phyloP scores from a whole-genome alignment of 2,797 vertebrate genomes.

The Phylloscopus collybita region DNA sequence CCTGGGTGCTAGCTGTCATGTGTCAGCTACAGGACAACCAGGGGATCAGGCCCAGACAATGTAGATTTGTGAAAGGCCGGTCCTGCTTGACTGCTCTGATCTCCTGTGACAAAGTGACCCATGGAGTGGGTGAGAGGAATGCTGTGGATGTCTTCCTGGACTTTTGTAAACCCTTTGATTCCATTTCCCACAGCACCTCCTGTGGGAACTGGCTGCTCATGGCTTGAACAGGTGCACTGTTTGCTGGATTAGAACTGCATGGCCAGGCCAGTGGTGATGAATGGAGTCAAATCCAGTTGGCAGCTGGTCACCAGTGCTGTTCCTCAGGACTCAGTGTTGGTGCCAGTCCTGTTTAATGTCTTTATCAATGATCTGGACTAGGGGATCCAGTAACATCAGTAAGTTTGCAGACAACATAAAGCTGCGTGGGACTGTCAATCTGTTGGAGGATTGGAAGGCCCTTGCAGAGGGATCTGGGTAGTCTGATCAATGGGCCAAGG shows the following conservation, averaged over 20 bases:
- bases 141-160: not conserved
- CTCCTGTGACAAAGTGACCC: not conserved
- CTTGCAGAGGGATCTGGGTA: not conserved
- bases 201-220: not conserved
- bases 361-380: not conserved
- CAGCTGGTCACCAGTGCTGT: not conserved
- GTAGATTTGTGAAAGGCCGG: not conserved
- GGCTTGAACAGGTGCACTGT: not conserved
- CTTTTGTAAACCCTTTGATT: not conserved
- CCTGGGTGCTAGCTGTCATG: too few relatives aligned
- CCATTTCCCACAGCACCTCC: not conserved
- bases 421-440: too few relatives aligned
- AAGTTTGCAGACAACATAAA: not conserved
- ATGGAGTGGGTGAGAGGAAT: not conserved
- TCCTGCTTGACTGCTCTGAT: not conserved
- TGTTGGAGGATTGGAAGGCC: not conserved
- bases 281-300: not conserved
- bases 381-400: not conserved
- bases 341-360: not conserved
- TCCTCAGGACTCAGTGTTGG: not conserved
- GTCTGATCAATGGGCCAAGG: not conserved
- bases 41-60: not conserved
- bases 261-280: not conserved
- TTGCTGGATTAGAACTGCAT: not conserved
- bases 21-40: not conserved